Conservation (phyloP, 2,113 vertebrate species). For the Oncorhynchus keta region DNA sequence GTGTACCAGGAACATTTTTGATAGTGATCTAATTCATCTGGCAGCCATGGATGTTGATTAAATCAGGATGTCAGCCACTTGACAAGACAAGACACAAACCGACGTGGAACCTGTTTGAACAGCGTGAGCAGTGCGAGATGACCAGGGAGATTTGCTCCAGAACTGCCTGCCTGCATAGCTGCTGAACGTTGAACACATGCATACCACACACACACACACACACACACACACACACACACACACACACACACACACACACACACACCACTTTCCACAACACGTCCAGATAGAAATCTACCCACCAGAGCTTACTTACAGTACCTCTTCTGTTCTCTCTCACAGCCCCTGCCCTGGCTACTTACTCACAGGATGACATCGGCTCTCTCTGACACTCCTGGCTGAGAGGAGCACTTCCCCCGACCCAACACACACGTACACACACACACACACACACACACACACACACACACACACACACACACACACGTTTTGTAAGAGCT, state of each 20-base stretch:
- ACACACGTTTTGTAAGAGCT: too few relatives aligned
- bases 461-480: too few relatives aligned
- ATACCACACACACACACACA: background rate
- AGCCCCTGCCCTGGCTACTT: too few relatives aligned
- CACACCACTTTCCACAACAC: constrained; percentile 53
- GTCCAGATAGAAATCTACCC: constrained; percentile 54
- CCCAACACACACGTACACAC: too few relatives aligned
- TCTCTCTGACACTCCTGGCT: constrained; percentile 47
- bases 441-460: too few relatives aligned
- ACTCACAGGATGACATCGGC: constrained; percentile 48
- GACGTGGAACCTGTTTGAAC: constrained; percentile 73
- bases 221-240: background rate
- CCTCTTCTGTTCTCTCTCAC: constrained; percentile 43
- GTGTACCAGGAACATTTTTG: constrained; percentile 77
- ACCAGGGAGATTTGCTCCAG: constrained; percentile 66
- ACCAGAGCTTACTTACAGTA: background rate
- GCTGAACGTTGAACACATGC: constrained; percentile 29
- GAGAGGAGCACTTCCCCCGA: background rate
- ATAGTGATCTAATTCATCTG: constrained; percentile 81
- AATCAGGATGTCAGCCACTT: constrained; percentile 80
- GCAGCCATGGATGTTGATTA: constrained; percentile 80
- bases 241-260: constrained; percentile 39
- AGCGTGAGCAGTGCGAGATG: constrained; percentile 48
- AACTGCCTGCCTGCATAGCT: constrained; percentile 33
- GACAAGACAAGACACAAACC: constrained; percentile 76